Evolutionary conservation across 1,140 invertebrate species (phyloP), one percentile per base, ranked within the genome.

Genomic region (Scaptomyza montana): DNA sequence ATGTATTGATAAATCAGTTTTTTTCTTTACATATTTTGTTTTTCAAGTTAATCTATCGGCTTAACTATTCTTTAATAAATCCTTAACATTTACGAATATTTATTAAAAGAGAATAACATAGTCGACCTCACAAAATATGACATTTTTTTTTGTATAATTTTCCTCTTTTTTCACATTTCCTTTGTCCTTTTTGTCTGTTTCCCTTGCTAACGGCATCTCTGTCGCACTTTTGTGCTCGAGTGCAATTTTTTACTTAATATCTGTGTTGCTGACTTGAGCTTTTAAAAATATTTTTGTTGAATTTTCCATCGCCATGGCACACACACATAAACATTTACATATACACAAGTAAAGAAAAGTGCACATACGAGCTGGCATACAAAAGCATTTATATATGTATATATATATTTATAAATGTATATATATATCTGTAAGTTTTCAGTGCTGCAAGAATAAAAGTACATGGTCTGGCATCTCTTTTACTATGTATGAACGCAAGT

Each of bases 251-350:
- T 51, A 19, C 47, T 43, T 43, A 53, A 71, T 59, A 55, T 74
- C 71, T 76, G 56, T 69, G 59, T 74, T 60, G 65, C 59, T 61
- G 78, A 69, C 78, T 82, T 78, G 57, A 78, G 79, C 80, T 84
- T 78, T 80, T 84, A 54, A 75, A 82, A 78, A 82, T 84, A 71
- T 84, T 82, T 84, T 72, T 64, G 50, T 66, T 75, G 66, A 67
- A 82, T 75, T 81, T 62, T 68, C 49, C 57, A 21, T 5, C 66
- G 53, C 47, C 9, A 59, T 10, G 16, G n/a, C 62, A 66, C 71
- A 74, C 51, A 74, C 70, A 74, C 33, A 28, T n/a, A 47, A 59
- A 72, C 56, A 68, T 65, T 66, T 56, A 67, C 62, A 54, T 61
- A 33, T 16, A 47, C 64, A 74, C 12, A n/a, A 43, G 39, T 43